Evolutionary conservation across 2,888 invertebrate genomes (phyloP), one percentile per base, ranked within the genome.

Genomic region (Sphaerophoria taeniata): DNA sequence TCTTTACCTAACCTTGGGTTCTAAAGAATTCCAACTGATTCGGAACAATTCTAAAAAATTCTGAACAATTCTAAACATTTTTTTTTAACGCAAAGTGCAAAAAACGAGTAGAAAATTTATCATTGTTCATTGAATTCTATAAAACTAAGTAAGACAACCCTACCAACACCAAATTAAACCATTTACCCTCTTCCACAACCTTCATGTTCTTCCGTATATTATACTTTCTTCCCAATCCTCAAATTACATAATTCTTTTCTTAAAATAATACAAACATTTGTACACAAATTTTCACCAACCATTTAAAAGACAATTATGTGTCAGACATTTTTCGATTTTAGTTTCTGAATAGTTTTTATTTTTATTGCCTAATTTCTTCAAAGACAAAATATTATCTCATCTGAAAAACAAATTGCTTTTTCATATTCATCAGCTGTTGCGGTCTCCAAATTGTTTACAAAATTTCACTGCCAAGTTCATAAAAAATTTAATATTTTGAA

Each of bases 381-480:
- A 60, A 39, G 4, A 7, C 39, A 39, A 55, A 55, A 33, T 2
- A 3, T 12, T 4, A 33, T 61, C 4, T 60, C 39, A 51, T 33
- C 9, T 31, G n/a, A 16, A 24, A 67, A 65, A 51, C 51, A 36
- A 36, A 49, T 51, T 39, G 51, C 49, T 49, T 67, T 39, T 39
- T 39, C 39, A 39, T 39, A 24, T 24, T 24, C 3, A 43, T 33
- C 56, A 71, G 45, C 55, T 75, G 70, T 36, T 75, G 70, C 49
- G 43, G 14, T 70, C 73, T 9, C n/a, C n/a, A 47, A 65, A 51
- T 51, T 65, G 65, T 61, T 36, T 51, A 36, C 16, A 61, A 12
- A 47, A n/a, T 56, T 72, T 65, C 43, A 76, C 49, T 76, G 75
- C 47, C 71, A 65, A 58, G 45, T 43, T 49, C 56, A 39, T 33